These are phyloP conservation scores for Desmodus rotundus DNA, from an alignment of 2,113 vertebrate genomes.

Conservation along the genomic window DNA sequence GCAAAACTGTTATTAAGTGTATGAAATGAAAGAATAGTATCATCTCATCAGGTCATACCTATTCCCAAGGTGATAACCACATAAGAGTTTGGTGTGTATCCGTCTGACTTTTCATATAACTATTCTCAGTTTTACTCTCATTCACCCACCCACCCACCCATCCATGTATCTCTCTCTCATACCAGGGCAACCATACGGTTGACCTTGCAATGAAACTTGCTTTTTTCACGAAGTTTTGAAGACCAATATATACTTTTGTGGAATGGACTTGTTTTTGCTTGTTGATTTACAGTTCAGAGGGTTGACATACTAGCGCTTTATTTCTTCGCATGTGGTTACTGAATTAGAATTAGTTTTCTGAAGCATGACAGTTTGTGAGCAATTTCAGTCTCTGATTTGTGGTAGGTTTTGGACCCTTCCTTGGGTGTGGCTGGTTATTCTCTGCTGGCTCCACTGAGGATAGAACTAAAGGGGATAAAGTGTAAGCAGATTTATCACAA, in stretches of 20 bases:
- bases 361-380: background rate
- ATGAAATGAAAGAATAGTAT: background rate
- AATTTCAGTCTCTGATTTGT: background rate
- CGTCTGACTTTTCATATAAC: background rate
- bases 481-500: background rate
- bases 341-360: background rate
- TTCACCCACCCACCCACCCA: background rate
- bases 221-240: background rate
- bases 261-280: background rate
- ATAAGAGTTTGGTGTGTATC: background rate
- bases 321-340: background rate
- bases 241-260: background rate
- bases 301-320: background rate
- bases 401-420: background rate
- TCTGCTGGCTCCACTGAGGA: background rate
- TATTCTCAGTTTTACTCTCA: background rate
- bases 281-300: background rate
- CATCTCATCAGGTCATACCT: background rate
- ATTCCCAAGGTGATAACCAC: background rate
- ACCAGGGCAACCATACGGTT: background rate
- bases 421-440: background rate
- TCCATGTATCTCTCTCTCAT: background rate
- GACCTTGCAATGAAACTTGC: background rate
- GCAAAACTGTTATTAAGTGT: background rate
- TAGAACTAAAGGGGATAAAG: background rate